Evolutionary conservation across 2,888 invertebrate genomes (phyloP).

Genomic region (Molorchus minor): DNA sequence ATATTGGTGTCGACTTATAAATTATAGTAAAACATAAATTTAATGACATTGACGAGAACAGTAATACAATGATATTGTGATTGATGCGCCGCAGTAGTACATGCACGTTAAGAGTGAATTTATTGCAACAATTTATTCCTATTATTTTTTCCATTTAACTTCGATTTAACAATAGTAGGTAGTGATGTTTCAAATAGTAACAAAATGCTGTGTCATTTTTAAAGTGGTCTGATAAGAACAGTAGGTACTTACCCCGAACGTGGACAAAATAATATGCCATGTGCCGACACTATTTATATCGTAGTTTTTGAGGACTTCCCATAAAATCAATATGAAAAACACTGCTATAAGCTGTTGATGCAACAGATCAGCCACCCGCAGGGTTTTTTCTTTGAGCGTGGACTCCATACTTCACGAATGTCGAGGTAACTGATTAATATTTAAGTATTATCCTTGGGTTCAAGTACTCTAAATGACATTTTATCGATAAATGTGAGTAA

Average conservation of each 20-base stretch:
- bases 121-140: too few relatives aligned
- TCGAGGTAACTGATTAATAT: not conserved
- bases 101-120: too few relatives aligned
- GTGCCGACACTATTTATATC: constrained; percentile 30
- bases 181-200: too few relatives aligned
- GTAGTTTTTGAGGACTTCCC: constrained; percentile 38
- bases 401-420: not conserved
- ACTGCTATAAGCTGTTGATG: constrained; percentile 43
- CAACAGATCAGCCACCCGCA: constrained; percentile 36
- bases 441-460: not conserved
- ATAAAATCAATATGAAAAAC: constrained; percentile 41
- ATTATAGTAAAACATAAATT: too few relatives aligned
- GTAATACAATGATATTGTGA: too few relatives aligned
- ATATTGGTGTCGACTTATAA: too few relatives aligned
- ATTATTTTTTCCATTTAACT: too few relatives aligned
- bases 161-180: too few relatives aligned
- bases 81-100: too few relatives aligned
- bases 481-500: not conserved
- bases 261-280: constrained; percentile 52
- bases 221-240: too few relatives aligned
- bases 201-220: too few relatives aligned
- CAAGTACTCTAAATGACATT: not conserved
- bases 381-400: constrained; percentile 19
- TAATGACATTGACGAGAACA: too few relatives aligned
- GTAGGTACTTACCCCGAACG: constrained; percentile 51